These are phyloP conservation scores for Leucophenga montana DNA, from an alignment of 2,888 invertebrate genomes.

Conservation along the genomic window DNA sequence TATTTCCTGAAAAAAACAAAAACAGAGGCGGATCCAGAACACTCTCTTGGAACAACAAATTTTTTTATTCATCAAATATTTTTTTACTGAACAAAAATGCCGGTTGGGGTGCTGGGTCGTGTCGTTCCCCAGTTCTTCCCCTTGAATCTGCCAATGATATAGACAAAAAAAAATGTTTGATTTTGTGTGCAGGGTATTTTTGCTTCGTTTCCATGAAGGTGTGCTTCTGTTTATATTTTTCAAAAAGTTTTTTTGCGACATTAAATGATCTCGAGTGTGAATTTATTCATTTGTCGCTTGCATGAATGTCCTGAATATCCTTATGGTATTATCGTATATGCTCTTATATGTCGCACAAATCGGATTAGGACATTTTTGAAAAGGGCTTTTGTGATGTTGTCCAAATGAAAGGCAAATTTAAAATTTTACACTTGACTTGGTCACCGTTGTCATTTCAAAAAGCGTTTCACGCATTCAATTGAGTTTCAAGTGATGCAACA, in stretches of 20 bases:
- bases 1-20: too few species aligned
- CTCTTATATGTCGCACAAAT: constrained; percentile 67
- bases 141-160: too few species aligned
- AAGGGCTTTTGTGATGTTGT: constrained; percentile 65
- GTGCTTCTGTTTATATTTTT: background rate
- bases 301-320: background rate
- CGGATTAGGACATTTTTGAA: constrained; percentile 72
- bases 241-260: background rate
- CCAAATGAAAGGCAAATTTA: constrained; percentile 73
- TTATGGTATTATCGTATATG: background rate
- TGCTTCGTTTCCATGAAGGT: too few species aligned
- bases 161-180: too few species aligned
- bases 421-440: constrained; percentile 74
- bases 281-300: constrained; percentile 59
- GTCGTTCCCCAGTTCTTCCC: too few species aligned
- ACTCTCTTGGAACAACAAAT: too few species aligned
- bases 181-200: too few species aligned
- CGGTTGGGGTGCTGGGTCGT: too few species aligned
- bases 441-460: background rate
- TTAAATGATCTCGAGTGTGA: constrained; percentile 45
- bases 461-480: too few species aligned
- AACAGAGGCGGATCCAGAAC: too few species aligned
- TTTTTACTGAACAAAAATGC: too few species aligned
- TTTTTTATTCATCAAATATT: too few species aligned
- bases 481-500: background rate